Base-by-base conservation (phyloP, 2,113 vertebrate genomes). In the Anhinga anhinga region DNA sequence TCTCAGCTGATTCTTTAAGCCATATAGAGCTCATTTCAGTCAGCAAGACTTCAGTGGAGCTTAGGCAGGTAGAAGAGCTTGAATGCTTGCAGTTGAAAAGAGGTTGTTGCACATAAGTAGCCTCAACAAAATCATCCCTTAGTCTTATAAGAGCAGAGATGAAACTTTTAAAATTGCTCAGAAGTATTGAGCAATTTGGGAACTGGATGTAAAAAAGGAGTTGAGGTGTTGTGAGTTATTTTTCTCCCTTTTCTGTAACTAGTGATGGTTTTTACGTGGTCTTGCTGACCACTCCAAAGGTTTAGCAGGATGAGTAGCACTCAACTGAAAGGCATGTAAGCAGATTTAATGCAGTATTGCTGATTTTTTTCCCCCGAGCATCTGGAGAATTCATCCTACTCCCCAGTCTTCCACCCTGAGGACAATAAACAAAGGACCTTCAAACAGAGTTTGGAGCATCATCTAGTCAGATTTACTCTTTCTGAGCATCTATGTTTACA, bases 341-440 rank as follows among this genome's bases (percentile, higher is more conserved):
- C 23, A 52, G 1, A 18, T 30, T 42, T 45, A 82, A 47, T 49
- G 55, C 9, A 82, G 21, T 49, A 25, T 44, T 76, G 56, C 30
- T 82, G 29, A 7, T 6, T n/a, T 25, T 25, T 17, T 20, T 12
- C 1, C 1, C 8, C 4, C 8, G 4, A 44, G 4, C 8, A 59
- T 61, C 45, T 62, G 25, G 9, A 76, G 10, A 88, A 76, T 65
- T 88, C 6, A 59, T 72, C 47, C 53, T 85, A 10, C 26, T 72
- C 8, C 47, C 30, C 26, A 59, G 22, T 45, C 20, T 69, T 86
- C 36, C 6, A 27, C 6, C 6, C 34, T 36, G 23, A 52, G 77
- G 8, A 8, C 26, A 80, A 16, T 56, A 80, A 4, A 55, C 71
- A 65, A 82, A 58, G 22, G 9, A n/a, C 34, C 65, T 80, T 65